Evolutionary conservation across 2,797 vertebrate genomes (phyloP).

Genomic region (Coracias cyanogaster): DNA sequence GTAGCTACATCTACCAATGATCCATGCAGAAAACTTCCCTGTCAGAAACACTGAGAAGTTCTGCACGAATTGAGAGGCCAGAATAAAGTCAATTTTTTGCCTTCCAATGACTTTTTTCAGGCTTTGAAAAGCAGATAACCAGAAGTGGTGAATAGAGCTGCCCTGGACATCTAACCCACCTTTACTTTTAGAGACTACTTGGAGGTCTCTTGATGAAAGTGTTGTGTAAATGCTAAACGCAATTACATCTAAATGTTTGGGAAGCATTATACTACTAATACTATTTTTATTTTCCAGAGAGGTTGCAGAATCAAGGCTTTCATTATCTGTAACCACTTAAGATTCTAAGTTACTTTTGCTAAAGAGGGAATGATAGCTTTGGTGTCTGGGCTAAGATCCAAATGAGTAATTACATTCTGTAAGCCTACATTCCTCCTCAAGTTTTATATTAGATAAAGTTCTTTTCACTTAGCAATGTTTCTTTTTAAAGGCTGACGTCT

Average conservation of each 20-base stretch:
- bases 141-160: not conserved
- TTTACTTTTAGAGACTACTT: fast-evolving
- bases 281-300: slow-evolving; percentile 14
- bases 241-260: slow-evolving; percentile 11
- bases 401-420: slow-evolving; percentile 63
- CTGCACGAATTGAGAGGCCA: not conserved
- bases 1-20: not conserved
- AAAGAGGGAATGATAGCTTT: slow-evolving; percentile 56
- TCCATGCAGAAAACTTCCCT: not conserved
- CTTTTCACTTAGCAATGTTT: slow-evolving; percentile 52
- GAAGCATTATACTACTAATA: not conserved
- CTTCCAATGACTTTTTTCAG: not conserved
- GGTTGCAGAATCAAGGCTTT: slow-evolving; percentile 18
- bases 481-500: slow-evolving; percentile 13
- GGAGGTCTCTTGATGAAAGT: not conserved
- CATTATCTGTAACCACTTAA: slow-evolving; percentile 43
- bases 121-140: not conserved
- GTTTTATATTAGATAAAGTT: slow-evolving; percentile 61
- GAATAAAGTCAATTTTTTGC: not conserved
- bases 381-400: slow-evolving; percentile 58
- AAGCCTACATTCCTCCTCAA: slow-evolving; percentile 45
- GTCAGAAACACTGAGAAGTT: not conserved
- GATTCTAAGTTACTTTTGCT: slow-evolving; percentile 55
- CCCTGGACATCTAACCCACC: not conserved
- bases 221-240: not conserved